Base-by-base conservation (phyloP, 2,888 invertebrate species). In the Drosophila tripunctata region DNA sequence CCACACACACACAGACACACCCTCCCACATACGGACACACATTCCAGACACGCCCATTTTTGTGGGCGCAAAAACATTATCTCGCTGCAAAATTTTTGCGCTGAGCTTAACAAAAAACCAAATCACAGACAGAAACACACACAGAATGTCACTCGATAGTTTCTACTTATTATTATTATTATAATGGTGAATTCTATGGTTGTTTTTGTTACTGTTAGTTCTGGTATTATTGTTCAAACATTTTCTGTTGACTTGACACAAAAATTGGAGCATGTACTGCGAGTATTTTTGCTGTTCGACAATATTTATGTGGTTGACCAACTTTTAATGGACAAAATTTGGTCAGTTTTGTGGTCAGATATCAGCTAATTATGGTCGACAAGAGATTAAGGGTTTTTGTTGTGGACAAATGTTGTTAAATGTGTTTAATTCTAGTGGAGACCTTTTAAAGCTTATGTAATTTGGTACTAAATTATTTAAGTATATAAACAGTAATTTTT, bases 201-300 rank as follows among this genome's bases (percentile, higher is more conserved):
- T 58, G 44, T 50, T 47, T 22, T n/a, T 50, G 33, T 38, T 56
- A 35, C 47, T 67, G 38, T 43, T 54, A 8, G n/a, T 65, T 21
- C 21, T 21, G 27, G 22, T 35, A 58, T 48, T 65, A 65, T 65
- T 74, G 61, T 43, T 41, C 64, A 67, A 72, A 57, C 67, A 76
- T 54, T 78, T 81, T 85, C 69, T 79, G 81, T 72, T 31, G 77
- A 81, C 57, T 81, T 77, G 85, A 82, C 81, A 85, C 48, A 77
- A 85, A 64, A 55, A 35, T 36, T 38, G 17, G n/a, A 44, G 57
- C 47, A 24, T 36, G 51, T 55, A 17, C 10, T 27, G 8, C 10
- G 10, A 27, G 27, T 27, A 27, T 10, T 15, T 41, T 24, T 14
- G 22, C 27, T 24, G 36, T 45, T 30, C 56, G 52, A 75, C 51